phyloP scores from a whole-genome alignment of 2,113 vertebrate genomes.

The Pagrus major region DNA sequence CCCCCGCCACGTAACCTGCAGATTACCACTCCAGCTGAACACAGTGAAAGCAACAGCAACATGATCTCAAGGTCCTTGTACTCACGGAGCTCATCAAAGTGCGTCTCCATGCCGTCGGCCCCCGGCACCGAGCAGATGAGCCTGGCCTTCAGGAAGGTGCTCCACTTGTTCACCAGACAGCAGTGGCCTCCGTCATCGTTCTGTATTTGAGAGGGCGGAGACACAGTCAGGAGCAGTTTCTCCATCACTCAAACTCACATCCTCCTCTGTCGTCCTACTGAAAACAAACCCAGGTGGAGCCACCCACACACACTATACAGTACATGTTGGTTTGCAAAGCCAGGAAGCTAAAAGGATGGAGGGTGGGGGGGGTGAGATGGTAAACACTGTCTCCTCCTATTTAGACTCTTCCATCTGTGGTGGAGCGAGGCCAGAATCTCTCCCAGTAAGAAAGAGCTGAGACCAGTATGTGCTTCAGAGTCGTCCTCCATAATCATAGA shows the following conservation, averaged over 20 bases:
- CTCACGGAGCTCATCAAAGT: slow-evolving; percentile 98
- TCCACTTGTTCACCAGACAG: slow-evolving; percentile 99
- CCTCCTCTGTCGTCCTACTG: slow-evolving; percentile 18
- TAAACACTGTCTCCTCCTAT: slow-evolving; percentile 68
- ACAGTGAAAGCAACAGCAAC: not conserved
- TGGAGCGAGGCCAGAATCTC: slow-evolving; percentile 55
- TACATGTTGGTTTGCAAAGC: slow-evolving; percentile 56
- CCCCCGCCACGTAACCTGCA: slow-evolving; percentile 13
- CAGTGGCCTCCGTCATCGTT: slow-evolving; percentile 98
- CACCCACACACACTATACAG: slow-evolving; percentile 52
- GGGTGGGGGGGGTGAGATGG: slow-evolving; percentile 19
- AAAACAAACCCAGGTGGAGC: slow-evolving; percentile 72
- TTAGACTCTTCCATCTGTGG: slow-evolving; percentile 72
- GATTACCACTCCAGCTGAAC: slow-evolving; percentile 9
- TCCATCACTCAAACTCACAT: slow-evolving; percentile 55
- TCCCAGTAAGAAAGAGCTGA: slow-evolving; percentile 48
- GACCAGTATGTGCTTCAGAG: slow-evolving; percentile 44
- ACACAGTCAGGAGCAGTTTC: slow-evolving; percentile 55
- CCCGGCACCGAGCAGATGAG: slow-evolving; percentile 97
- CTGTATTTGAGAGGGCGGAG: slow-evolving; percentile 73
- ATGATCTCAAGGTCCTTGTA: slow-evolving; percentile 31
- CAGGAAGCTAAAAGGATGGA: slow-evolving; percentile 33
- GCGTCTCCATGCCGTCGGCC: slow-evolving; percentile 94
- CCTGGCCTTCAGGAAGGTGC: slow-evolving; percentile 97
- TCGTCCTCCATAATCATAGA: slow-evolving; percentile 8